Percentiles rank a stretch among this genome's conserved stretches.
Evolutionary conservation across 2,888 invertebrate genomes (phyloP).

Genomic region (Conops quadrifasciatus): DNA sequence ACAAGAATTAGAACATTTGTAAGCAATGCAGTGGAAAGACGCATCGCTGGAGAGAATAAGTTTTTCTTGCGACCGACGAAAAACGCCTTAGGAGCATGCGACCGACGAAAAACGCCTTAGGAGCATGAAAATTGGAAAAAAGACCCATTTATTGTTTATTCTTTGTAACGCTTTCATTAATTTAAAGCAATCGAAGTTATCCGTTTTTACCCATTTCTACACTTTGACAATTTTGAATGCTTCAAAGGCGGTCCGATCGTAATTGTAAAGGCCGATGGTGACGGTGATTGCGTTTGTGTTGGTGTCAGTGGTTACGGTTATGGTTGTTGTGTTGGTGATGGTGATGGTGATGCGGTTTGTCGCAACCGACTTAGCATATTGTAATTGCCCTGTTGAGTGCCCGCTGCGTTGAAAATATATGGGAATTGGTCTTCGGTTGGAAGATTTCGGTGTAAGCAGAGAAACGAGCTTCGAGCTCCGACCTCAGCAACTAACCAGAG

Average conservation of each 20-base stretch:
- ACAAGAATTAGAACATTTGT: too few species aligned
- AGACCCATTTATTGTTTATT: neutral
- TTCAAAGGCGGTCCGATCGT: neutral
- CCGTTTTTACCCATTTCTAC: slow-evolving; percentile 7
- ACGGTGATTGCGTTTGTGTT: too few species aligned
- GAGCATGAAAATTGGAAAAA: too few species aligned
- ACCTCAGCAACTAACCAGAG: slow-evolving; percentile 11
- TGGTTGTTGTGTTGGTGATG: too few species aligned
- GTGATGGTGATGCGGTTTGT: too few species aligned
- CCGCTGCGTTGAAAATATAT: slow-evolving; percentile 10
- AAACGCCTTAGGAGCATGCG: too few species aligned
- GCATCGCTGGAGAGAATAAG: too few species aligned
- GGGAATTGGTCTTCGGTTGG: neutral
- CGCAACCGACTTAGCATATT: slow-evolving; percentile 37
- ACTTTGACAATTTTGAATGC: slow-evolving; percentile 12
- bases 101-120: too few species aligned
- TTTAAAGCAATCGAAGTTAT: slow-evolving; percentile 6
- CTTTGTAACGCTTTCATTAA: neutral
- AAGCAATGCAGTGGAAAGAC: too few species aligned
- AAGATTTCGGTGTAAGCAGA: slow-evolving; percentile 22
- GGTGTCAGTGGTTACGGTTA: too few species aligned
- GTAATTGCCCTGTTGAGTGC: slow-evolving; percentile 39
- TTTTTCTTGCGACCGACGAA: too few species aligned
- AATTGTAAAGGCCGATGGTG: too few species aligned
- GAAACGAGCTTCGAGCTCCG: slow-evolving; percentile 30